Percentiles rank a stretch among this genome's conserved stretches.
Conservation (phyloP, 1,140 invertebrate species). For the Caenorhabditis inopinata region DNA sequence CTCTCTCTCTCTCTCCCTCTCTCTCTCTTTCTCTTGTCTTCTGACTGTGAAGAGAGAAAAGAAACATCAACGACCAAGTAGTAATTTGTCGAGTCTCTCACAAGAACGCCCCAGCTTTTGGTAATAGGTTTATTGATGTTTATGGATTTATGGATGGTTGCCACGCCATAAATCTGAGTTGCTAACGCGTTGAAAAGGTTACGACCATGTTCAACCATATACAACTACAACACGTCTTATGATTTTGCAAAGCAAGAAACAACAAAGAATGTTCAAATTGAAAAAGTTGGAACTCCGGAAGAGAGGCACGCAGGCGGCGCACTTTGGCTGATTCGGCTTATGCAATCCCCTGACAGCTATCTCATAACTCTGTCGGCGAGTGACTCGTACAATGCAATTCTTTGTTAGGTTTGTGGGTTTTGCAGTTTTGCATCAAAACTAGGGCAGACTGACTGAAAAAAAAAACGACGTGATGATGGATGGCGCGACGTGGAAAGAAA, state of each 20-base stretch:
- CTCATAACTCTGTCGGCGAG: slow-evolving; percentile 9
- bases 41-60: neutral
- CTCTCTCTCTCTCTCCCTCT: too few relatives aligned
- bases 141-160: neutral
- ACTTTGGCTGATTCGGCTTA: too few relatives aligned
- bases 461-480: slow-evolving; percentile 8
- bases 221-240: neutral
- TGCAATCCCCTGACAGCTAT: slow-evolving; percentile 32
- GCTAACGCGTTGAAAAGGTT: neutral
- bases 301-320: neutral
- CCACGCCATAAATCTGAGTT: slow-evolving; percentile 1
- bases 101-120: neutral
- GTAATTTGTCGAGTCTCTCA: slow-evolving; percentile 29
- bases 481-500: slow-evolving; percentile 21
- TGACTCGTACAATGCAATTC: neutral
- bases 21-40: neutral
- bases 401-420: slow-evolving; percentile 7
- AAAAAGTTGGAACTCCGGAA: neutral
- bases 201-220: too few relatives aligned
- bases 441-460: neutral
- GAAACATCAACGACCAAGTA: slow-evolving; percentile 13
- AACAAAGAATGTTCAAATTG: neutral
- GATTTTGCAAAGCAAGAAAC: neutral
- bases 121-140: neutral
- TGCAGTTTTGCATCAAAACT: neutral